Conservation (phyloP, 2,888 invertebrate species). For the Cylloceria caligata region DNA sequence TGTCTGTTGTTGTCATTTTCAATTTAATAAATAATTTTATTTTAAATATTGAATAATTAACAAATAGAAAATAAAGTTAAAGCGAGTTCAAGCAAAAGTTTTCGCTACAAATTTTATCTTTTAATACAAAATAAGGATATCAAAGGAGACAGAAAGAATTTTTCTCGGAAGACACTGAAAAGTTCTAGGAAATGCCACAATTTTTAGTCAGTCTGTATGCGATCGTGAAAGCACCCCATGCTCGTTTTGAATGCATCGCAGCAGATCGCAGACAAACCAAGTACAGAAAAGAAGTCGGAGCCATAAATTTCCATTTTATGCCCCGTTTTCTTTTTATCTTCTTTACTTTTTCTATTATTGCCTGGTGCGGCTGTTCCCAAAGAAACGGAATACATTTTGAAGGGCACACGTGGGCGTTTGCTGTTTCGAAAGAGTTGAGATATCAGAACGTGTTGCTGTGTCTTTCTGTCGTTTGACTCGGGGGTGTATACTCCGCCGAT, state of each 20-base stretch:
- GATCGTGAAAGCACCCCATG: too few relatives aligned
- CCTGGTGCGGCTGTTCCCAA: conserved; percentile 67
- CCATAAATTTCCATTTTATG: conserved; percentile 54
- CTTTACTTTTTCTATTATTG: conserved; percentile 73
- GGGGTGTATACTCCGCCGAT: conserved; percentile 1
- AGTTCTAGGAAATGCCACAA: conserved; percentile 28
- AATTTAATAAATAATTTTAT: too few relatives aligned
- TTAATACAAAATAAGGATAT: not conserved
- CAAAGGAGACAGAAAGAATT: conserved; percentile 11
- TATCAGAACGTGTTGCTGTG: conserved; percentile 17
- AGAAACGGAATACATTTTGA: conserved; percentile 70
- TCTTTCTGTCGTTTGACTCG: conserved; percentile 38
- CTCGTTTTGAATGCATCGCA: conserved; percentile 27
- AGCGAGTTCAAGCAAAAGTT: not conserved
- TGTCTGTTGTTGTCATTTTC: too few relatives aligned
- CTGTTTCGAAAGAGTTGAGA: conserved; percentile 50
- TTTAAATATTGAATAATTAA: not conserved
- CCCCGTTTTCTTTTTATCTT: conserved; percentile 34
- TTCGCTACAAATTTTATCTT: not conserved
- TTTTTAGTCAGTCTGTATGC: conserved; percentile 3
- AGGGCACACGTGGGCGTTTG: conserved; percentile 76
- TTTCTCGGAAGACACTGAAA: not conserved
- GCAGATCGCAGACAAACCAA: not conserved
- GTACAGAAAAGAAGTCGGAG: conserved; percentile 31
- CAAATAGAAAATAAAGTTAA: not conserved